Base-by-base conservation (phyloP, 2,113 vertebrate species). In the Chauna torquata region DNA sequence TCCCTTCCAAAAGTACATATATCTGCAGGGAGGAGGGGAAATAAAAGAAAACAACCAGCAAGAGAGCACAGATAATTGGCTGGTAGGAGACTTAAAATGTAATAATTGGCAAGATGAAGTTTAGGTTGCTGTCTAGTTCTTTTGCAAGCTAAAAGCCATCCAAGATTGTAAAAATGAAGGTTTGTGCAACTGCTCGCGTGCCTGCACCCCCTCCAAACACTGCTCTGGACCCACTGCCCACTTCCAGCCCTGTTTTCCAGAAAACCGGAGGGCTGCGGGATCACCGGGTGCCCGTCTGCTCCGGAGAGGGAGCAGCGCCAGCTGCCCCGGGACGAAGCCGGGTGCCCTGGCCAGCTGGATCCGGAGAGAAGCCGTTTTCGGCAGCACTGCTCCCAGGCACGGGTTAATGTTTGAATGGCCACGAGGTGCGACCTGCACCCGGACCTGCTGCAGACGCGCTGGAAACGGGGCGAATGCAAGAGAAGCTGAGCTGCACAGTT, bases 361-460 rank as follows among this genome's bases (percentile, higher is more conserved):
- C 62, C 42, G 24, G 62, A 42, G 62, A 19, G 28, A 42, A 65
- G 11, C 27, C 11, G 38, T 17, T 30, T 42, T 65, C 40, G 19
- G 38, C 27, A 65, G 61, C 61, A 25, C 44, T 81, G 28, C 50
- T 49, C 74, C 36, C 8, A 42, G 8, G 9, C n/a, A 1, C 6
- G 81, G 32, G 25, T 3, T 61, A 24, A 0, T 28, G 28, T 6
- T 2, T 49, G 34, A 70, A 62, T 0, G 2, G 34, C 6, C 72
- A 40, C 11, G 1, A 5, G 87, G 24, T 0, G 11, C 0, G 2
- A 90, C 52, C 38, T 65, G 86, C 8, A 44, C 2, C 40, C 62
- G 38, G 24, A 88, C 57, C 32, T 45, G 84, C 12, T 54, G 62
- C 9, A 78, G 11, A 44, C 45, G 58, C 0, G 0, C 17, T 24